phyloP scores from a whole-genome alignment of 2,797 vertebrate genomes.

The Falco concolor region DNA sequence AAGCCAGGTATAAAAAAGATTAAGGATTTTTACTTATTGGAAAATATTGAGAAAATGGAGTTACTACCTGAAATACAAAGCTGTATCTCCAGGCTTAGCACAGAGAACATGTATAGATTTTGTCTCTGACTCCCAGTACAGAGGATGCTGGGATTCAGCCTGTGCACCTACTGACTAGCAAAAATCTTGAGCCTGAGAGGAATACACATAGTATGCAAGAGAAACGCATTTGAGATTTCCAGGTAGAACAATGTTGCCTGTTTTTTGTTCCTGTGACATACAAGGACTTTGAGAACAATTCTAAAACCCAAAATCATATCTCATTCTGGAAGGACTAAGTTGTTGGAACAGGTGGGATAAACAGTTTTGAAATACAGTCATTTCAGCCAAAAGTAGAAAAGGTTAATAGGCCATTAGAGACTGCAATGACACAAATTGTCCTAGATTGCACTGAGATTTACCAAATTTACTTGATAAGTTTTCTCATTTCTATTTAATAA shows the following conservation, averaged over 20 bases:
- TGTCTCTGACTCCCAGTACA: neutral
- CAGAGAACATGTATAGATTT: neutral
- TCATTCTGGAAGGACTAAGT: neutral
- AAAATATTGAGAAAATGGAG: neutral
- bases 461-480: neutral
- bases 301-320: neutral
- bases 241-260: neutral
- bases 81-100: accelerated
- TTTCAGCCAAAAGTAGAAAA: neutral
- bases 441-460: neutral
- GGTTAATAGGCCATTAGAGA: neutral
- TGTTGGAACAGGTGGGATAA: neutral
- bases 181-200: neutral
- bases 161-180: neutral
- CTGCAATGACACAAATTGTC: neutral
- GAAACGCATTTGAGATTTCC: neutral
- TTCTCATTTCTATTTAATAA: neutral
- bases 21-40: neutral
- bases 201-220: neutral
- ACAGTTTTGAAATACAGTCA: neutral
- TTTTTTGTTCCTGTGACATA: neutral
- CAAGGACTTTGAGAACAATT: neutral
- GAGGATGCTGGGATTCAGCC: neutral
- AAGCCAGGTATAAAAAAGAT: neutral
- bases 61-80: neutral